Evolutionary conservation across 2,797 vertebrate genomes (phyloP).

Genomic region (Graptemys geographica): DNA sequence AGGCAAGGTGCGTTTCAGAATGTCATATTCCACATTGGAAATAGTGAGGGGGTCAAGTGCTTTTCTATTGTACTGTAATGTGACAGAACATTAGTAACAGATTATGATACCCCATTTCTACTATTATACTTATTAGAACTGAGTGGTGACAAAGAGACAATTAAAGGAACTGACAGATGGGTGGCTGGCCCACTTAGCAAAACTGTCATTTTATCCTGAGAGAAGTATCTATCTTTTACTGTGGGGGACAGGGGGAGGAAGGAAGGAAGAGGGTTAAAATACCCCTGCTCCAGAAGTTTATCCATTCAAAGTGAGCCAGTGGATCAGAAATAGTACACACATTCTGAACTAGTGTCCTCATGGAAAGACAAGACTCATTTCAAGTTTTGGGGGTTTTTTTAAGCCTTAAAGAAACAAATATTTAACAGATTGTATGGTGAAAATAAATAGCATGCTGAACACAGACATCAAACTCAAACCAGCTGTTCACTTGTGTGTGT

Average conservation of each 20-base stretch:
- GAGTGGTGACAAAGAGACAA: background rate
- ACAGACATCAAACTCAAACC: background rate
- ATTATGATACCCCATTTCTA: background rate
- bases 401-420: background rate
- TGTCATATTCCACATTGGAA: background rate
- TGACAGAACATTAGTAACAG: background rate
- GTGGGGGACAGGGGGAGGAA: fast-evolving
- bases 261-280: background rate
- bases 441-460: too few species aligned
- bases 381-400: background rate
- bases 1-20: background rate
- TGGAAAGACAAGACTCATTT: background rate
- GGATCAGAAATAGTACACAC: background rate
- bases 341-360: background rate
- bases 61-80: background rate
- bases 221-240: background rate
- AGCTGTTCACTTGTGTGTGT: background rate
- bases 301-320: background rate
- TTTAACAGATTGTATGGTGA: too few species aligned
- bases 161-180: too few species aligned
- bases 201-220: too few species aligned
- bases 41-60: background rate
- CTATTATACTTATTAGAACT: fast-evolving
- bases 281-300: background rate
- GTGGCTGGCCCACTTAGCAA: background rate